These are phyloP conservation scores for Crocallis elinguaria DNA, from an alignment of 2,888 invertebrate species.

Conservation along the genomic window DNA sequence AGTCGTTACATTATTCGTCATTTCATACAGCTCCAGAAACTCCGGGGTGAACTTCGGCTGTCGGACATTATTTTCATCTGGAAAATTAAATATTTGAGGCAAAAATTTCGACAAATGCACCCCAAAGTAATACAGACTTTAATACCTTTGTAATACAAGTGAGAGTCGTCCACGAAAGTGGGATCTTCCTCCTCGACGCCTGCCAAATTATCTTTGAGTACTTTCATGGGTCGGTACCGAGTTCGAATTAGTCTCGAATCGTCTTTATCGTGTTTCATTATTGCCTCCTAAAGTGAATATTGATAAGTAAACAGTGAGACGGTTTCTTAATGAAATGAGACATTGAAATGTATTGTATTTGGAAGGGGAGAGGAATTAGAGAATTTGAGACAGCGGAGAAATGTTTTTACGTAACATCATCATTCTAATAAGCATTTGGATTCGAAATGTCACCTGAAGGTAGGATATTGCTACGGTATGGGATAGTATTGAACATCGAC, in stretches of 20 bases:
- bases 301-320: constrained; percentile 37
- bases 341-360: constrained; percentile 27
- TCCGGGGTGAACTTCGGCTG: constrained; percentile 70
- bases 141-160: constrained; percentile 76
- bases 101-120: constrained; percentile 11
- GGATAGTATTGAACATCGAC: too few species aligned
- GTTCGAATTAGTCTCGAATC: constrained; percentile 76
- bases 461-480: too few species aligned
- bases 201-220: constrained; percentile 73
- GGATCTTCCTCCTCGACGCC: constrained; percentile 72
- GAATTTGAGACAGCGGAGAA: neutral
- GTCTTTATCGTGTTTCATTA: constrained; percentile 67
- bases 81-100: constrained; percentile 40
- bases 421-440: neutral
- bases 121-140: constrained; percentile 29
- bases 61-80: constrained; percentile 70
- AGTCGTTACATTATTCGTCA: constrained; percentile 72
- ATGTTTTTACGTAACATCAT: neutral
- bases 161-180: constrained; percentile 75
- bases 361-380: neutral
- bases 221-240: constrained; percentile 77
- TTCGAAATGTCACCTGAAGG: too few species aligned
- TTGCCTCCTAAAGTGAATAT: constrained; percentile 62
- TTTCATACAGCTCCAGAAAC: constrained; percentile 68
- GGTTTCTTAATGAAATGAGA: constrained; percentile 21